Evolutionary conservation across 2,797 vertebrate genomes (phyloP), one percentile per base, ranked within the genome.

Genomic region (Chiloscyllium punctatum): DNA sequence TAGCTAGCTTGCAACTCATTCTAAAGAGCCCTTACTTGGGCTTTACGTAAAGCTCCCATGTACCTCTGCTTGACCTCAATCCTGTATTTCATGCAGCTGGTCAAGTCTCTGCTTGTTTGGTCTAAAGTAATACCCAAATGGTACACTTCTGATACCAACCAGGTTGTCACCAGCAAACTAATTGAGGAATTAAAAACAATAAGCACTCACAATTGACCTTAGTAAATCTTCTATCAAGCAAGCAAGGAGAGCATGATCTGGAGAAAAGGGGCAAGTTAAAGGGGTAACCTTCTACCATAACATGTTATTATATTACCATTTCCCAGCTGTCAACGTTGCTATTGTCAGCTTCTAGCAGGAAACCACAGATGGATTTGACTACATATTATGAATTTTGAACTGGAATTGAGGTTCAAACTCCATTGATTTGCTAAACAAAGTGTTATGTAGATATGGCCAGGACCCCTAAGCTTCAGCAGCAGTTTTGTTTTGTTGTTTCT

Each of bases 311-410:
- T 16, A n/a, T 77, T 30, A 74, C 48, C 71, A 48, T 33, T 48
- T 77, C 51, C 94, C 94, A 74, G 48, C 48, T 72, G 72, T 42
- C 42, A 71, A 51, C 94, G 27, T 27, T 95, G 94, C 71, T 74
- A 77, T 95, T 77, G 94, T 95, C 94, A 94, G 92, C 37, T 69
- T 42, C 57, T 62, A 27, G 48, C 92, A 95, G 71, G 71, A 95
- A 95, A 95, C 94, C 71, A 95, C 69, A 74, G 42, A 95, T 95
- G 94, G 94, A 77, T 95, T 95, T 95, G 71, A 53, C 69, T 53
- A 71, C 42, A 57, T 95, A 33, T 95, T 95, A 74, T 74, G 71
- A 95, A 95, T 95, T 95, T 94, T 42, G 74, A 77, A 51, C 51
- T 74, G 48, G 71, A 77, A 77, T 57, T 95, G 25, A 77, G 53